Conservation (phyloP, 2,888 invertebrate genomes). For the Drosophila lacicola region DNA sequence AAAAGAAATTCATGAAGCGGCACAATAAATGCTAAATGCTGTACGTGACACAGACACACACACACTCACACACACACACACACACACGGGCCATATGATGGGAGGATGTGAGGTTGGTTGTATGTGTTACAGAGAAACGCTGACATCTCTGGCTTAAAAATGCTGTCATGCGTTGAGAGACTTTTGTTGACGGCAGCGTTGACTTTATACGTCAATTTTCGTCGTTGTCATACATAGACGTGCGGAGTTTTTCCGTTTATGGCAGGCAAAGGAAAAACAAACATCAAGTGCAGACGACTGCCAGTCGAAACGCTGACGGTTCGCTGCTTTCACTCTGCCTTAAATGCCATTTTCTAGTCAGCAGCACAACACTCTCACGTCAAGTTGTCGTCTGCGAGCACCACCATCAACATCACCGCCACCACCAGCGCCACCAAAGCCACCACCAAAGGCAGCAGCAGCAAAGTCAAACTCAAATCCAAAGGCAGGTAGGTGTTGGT, state of each 20-base stretch:
- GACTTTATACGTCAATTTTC: slow-evolving; percentile 80
- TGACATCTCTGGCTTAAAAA: slow-evolving; percentile 54
- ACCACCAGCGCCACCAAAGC: slow-evolving; percentile 23
- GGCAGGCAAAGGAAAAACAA: slow-evolving; percentile 61
- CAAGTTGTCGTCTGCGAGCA: slow-evolving; percentile 66
- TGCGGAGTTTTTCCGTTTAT: slow-evolving; percentile 63
- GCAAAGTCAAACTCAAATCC: slow-evolving; percentile 35
- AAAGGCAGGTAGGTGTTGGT: slow-evolving; percentile 22
- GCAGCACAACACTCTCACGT: slow-evolving; percentile 68
- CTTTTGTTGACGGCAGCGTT: slow-evolving; percentile 64
- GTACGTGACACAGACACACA: slow-evolving; percentile 66
- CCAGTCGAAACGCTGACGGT: slow-evolving; percentile 21
- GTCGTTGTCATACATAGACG: slow-evolving; percentile 35
- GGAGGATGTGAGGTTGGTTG: neutral
- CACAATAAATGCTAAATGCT: slow-evolving; percentile 76
- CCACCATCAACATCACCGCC: slow-evolving; percentile 29
- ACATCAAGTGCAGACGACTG: slow-evolving; percentile 60
- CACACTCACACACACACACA: slow-evolving; percentile 32
- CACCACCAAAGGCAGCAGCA: slow-evolving; percentile 15
- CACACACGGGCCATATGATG: slow-evolving; percentile 33
- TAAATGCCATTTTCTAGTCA: slow-evolving; percentile 72
- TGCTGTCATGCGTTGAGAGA: slow-evolving; percentile 67
- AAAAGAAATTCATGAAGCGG: slow-evolving; percentile 54
- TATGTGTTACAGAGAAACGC: slow-evolving; percentile 11
- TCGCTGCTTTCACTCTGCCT: slow-evolving; percentile 68